These are phyloP conservation scores for Hypomesus transpacificus DNA, from an alignment of 2,113 vertebrate genomes.

Conservation along the genomic window DNA sequence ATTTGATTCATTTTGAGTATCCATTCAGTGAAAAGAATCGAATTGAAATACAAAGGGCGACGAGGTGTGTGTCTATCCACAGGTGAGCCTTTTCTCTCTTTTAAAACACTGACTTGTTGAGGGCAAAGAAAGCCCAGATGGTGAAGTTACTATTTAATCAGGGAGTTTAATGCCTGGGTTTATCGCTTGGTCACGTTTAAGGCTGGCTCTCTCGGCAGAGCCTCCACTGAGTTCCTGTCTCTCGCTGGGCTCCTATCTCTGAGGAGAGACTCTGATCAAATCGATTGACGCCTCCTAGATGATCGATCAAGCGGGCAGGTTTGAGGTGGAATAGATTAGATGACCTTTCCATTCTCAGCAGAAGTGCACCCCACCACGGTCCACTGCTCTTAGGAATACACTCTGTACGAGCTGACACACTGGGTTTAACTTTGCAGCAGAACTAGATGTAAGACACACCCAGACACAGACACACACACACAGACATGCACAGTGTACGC, in stretches of 20 bases:
- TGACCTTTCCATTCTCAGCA: slow-evolving; percentile 59
- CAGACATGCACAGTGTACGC: slow-evolving; percentile 36
- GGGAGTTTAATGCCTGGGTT: slow-evolving; percentile 58
- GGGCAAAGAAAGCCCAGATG: slow-evolving; percentile 33
- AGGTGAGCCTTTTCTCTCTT: no score
- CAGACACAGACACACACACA: slow-evolving; percentile 21
- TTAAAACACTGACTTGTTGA: no score
- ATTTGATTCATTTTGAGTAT: slow-evolving; percentile 47
- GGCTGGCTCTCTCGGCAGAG: slow-evolving; percentile 41
- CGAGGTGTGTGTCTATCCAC: no score
- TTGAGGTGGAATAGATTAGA: slow-evolving; percentile 64
- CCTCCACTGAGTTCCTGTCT: slow-evolving; percentile 31
- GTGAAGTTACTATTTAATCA: slow-evolving; percentile 57
- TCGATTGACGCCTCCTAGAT: slow-evolving; percentile 57
- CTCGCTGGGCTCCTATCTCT: slow-evolving; percentile 49
- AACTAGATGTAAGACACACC: slow-evolving; percentile 31
- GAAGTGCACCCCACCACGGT: slow-evolving; percentile 36
- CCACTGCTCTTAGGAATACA: slow-evolving; percentile 51
- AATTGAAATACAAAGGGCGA: not conserved
- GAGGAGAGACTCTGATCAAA: slow-evolving; percentile 62
- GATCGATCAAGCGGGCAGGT: slow-evolving; percentile 59
- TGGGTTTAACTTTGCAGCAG: slow-evolving; percentile 48
- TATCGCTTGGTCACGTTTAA: slow-evolving; percentile 53
- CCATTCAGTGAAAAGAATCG: slow-evolving; percentile 43
- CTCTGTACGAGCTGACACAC: slow-evolving; percentile 51